Evolutionary conservation across 2,888 invertebrate species (phyloP).

Genomic region (Enchytraeus crypticus): DNA sequence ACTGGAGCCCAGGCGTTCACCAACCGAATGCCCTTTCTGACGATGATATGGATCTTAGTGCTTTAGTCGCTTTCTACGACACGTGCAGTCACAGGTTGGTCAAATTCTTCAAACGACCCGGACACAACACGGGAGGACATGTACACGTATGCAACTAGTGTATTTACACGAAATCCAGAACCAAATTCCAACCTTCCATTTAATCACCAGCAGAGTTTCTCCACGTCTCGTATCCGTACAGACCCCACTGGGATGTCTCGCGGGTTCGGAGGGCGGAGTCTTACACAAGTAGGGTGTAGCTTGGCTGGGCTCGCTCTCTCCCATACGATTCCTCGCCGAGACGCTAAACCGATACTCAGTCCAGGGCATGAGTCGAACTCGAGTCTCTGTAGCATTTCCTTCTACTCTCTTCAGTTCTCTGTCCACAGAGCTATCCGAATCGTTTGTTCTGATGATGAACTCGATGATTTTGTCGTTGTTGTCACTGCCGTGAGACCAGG

Average conservation of each 20-base stretch:
- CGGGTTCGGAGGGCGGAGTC: conserved; percentile 77
- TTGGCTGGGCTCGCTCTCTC: conserved; percentile 74
- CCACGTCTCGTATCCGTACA: conserved; percentile 54
- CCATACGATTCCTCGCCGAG: conserved; percentile 84
- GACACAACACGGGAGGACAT: too few relatives aligned
- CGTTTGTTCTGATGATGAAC: conserved; percentile 37
- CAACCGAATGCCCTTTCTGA: not conserved
- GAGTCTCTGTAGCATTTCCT: not conserved
- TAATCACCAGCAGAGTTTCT: not conserved
- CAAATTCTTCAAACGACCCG: too few relatives aligned
- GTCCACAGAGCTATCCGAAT: conserved; percentile 27
- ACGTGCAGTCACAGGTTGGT: too few relatives aligned
- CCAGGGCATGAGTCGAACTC: conserved; percentile 65
- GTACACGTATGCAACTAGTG: too few relatives aligned
- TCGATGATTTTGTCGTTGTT: conserved; percentile 36
- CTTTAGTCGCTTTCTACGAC: not conserved
- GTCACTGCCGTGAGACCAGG: conserved; percentile 57
- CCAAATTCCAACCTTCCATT: not conserved
- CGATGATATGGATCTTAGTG: not conserved
- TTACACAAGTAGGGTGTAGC: conserved; percentile 55
- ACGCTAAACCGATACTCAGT: conserved; percentile 92
- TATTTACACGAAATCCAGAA: too few relatives aligned
- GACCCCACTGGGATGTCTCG: conserved; percentile 86
- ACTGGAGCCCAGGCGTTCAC: too few relatives aligned
- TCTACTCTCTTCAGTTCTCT: not conserved